These are phyloP conservation scores for Pyrocoelia pectoralis DNA, from an alignment of 2,888 invertebrate genomes.

Conservation along the genomic window DNA sequence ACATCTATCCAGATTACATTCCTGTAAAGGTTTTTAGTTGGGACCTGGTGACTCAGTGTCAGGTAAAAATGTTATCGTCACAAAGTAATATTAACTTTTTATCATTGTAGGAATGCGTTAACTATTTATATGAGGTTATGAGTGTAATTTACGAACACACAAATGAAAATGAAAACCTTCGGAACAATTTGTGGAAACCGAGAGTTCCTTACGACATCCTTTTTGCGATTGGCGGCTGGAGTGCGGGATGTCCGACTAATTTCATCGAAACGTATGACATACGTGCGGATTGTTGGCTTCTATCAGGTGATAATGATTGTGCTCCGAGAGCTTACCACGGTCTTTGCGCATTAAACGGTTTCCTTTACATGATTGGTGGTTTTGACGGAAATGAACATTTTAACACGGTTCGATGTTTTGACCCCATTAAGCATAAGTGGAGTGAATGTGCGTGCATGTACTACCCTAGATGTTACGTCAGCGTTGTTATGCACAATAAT, in stretches of 20 bases:
- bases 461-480: conserved; percentile 80
- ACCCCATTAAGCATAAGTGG: conserved; percentile 81
- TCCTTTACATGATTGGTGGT: conserved; percentile 81
- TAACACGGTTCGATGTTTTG: conserved; percentile 80
- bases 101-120: conserved; percentile 47
- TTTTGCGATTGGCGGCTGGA: conserved; percentile 87
- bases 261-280: conserved; percentile 82
- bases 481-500: conserved; percentile 73
- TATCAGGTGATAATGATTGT: conserved; percentile 71
- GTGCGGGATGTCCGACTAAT: conserved; percentile 83
- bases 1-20: conserved; percentile 57
- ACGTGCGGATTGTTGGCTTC: conserved; percentile 80
- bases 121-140: conserved; percentile 46
- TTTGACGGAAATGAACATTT: conserved; percentile 83
- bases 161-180: conserved; percentile 32
- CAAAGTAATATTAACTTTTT: background rate
- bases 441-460: conserved; percentile 81
- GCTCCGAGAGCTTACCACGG: conserved; percentile 82
- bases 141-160: conserved; percentile 37
- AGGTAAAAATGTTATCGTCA: conserved; percentile 35
- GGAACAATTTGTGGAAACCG: conserved; percentile 69
- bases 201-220: conserved; percentile 80
- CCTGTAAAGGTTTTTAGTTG: conserved; percentile 40
- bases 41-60: conserved; percentile 39
- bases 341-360: conserved; percentile 72